Conservation (phyloP, 2,797 vertebrate genomes). For the Menidia menidia region DNA sequence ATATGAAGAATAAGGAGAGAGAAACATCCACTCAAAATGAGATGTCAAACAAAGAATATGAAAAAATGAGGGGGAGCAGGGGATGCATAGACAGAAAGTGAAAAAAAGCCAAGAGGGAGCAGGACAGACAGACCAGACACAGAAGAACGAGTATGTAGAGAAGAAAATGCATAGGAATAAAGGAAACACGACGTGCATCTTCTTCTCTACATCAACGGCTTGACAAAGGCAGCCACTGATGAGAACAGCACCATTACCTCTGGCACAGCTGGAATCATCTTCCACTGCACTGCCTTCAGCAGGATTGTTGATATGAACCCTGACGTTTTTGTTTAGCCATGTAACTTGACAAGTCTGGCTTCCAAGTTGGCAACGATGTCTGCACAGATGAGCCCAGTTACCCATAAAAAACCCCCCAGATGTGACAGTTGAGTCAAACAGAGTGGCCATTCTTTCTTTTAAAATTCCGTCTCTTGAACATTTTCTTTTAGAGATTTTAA, state of each 20-base stretch:
- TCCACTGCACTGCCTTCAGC: slow-evolving; percentile 71
- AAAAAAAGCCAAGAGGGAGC: slow-evolving; percentile 75
- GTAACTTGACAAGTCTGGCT: slow-evolving; percentile 77
- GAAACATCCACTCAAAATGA: slow-evolving; percentile 72
- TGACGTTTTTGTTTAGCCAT: slow-evolving; percentile 78
- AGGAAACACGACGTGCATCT: slow-evolving; percentile 77
- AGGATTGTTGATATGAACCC: slow-evolving; percentile 71
- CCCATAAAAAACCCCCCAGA: slow-evolving; percentile 55
- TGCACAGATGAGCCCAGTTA: slow-evolving; percentile 66
- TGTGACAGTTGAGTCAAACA: slow-evolving; percentile 48
- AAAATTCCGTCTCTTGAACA: slow-evolving; percentile 44
- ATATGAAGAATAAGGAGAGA: slow-evolving; percentile 37
- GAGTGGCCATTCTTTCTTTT: slow-evolving; percentile 64
- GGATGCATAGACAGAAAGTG: slow-evolving; percentile 74
- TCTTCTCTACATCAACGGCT: slow-evolving; percentile 65
- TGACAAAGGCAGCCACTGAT: slow-evolving; percentile 70
- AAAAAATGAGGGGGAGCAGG: slow-evolving; percentile 76
- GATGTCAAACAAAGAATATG: slow-evolving; percentile 79
- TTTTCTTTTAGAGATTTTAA: background rate
- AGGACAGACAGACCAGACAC: slow-evolving; percentile 75
- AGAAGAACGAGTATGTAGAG: slow-evolving; percentile 69
- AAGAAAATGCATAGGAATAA: slow-evolving; percentile 72
- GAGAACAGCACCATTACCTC: slow-evolving; percentile 75
- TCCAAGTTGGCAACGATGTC: slow-evolving; percentile 68
- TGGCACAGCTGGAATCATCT: slow-evolving; percentile 73